These are phyloP conservation scores for Fulmarus glacialis DNA, from an alignment of 2,113 vertebrate genomes.

Conservation along the genomic window DNA sequence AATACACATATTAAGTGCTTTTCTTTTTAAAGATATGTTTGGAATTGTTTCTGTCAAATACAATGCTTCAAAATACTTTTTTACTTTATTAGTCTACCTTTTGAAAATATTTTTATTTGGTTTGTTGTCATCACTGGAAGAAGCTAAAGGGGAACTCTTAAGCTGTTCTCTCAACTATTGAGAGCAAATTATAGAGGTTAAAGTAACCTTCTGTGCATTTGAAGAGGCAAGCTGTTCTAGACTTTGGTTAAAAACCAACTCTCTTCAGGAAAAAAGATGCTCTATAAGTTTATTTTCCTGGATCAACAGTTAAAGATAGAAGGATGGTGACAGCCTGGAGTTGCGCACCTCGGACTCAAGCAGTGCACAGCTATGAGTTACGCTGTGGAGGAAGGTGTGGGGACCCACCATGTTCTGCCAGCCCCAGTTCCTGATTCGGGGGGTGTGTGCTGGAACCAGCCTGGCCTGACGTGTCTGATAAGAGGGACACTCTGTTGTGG, in stretches of 20 bases:
- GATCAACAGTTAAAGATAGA: not conserved
- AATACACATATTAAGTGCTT: not conserved
- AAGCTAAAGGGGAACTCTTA: not conserved
- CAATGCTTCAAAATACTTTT: not conserved
- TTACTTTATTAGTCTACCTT: not conserved
- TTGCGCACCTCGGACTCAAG: not conserved
- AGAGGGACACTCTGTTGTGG: not conserved
- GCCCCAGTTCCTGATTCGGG: not conserved
- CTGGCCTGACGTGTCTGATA: rapidly evolving
- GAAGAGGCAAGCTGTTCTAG: not conserved
- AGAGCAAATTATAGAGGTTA: not conserved
- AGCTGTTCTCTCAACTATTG: not conserved
- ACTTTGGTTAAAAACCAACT: not conserved
- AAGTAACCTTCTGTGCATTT: not conserved
- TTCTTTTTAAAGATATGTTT: not conserved
- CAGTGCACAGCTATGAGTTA: not conserved
- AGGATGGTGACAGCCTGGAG: not conserved
- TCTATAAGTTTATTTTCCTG: not conserved
- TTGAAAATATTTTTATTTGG: not conserved
- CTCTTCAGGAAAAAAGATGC: not conserved
- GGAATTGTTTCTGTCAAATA: not conserved
- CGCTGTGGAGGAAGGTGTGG: rapidly evolving
- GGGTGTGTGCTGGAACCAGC: not conserved
- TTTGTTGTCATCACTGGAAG: not conserved
- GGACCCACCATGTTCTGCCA: rapidly evolving